A percentile compares a stretch with the other conserved stretches of the same genome.
Conservation (phyloP, 92 coral and sea anemone genomes). For the Micromussa lordhowensis region DNA sequence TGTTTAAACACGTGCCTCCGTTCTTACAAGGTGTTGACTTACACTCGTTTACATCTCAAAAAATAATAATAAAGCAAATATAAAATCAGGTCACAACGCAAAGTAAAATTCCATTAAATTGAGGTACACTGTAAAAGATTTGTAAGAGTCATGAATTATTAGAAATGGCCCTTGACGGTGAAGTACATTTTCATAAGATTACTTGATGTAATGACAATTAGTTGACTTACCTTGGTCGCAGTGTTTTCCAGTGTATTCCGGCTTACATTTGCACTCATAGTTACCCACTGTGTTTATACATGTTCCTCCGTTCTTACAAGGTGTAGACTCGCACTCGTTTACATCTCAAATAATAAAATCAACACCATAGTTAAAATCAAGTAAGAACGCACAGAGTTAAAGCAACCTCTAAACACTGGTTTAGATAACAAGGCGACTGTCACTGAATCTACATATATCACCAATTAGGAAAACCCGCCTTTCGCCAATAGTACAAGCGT, state of each 20-base stretch:
- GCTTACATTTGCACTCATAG: conserved; percentile 40
- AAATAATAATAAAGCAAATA: background rate
- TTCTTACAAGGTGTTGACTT: conserved; percentile 4
- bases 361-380: background rate
- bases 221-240: conserved; percentile 41
- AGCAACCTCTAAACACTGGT: no score
- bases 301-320: conserved; percentile 53
- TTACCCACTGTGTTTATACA: conserved; percentile 54
- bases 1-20: conserved; percentile 37
- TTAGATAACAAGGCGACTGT: no score
- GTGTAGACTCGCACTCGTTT: conserved; percentile 38
- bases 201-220: no score
- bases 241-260: conserved; percentile 44
- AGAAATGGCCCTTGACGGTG: no score
- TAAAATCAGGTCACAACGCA: background rate
- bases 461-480: no score
- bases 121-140: no score
- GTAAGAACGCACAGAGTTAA: no score
- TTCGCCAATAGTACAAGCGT: no score
- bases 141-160: no score
- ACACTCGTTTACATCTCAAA: conserved; percentile 41
- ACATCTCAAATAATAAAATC: conserved; percentile 11
- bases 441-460: no score
- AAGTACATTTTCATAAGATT: no score
- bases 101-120: background rate